phyloP scores from a whole-genome alignment of 1,140 invertebrate species.

The Limonius californicus region DNA sequence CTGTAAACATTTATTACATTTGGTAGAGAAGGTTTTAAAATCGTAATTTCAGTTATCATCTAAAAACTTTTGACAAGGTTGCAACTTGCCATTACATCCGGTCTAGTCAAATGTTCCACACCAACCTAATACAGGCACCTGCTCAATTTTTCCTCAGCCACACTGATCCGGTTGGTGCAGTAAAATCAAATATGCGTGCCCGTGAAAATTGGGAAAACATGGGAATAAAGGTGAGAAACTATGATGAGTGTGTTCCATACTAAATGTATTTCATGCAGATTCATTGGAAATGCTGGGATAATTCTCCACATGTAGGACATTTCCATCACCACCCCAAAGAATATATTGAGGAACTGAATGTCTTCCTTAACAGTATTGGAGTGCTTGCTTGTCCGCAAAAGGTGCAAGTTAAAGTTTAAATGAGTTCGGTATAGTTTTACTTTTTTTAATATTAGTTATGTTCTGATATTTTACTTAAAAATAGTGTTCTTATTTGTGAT shows the following conservation, averaged over 20 bases:
- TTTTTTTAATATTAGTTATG: no score
- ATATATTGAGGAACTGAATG: not conserved
- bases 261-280: constrained; percentile 54
- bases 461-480: no score
- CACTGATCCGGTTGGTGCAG: constrained; percentile 72
- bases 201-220: constrained; percentile 63
- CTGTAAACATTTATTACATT: constrained; percentile 51
- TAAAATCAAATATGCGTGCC: constrained; percentile 61
- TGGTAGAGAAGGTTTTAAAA: constrained; percentile 4
- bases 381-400: no score
- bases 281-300: constrained; percentile 74
- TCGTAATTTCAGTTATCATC: constrained; percentile 60
- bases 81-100: constrained; percentile 77
- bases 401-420: no score
- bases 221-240: constrained; percentile 56
- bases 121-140: constrained; percentile 65
- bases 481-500: no score
- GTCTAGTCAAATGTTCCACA: constrained; percentile 78
- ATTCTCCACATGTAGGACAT: constrained; percentile 72
- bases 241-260: constrained; percentile 15
- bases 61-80: constrained; percentile 71
- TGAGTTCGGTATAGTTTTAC: no score
- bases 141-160: constrained; percentile 77
- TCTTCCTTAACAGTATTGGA: no score
- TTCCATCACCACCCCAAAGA: not conserved